Conservation (phyloP, 2,113 vertebrate species). For the Hemibagrus wyckioides region DNA sequence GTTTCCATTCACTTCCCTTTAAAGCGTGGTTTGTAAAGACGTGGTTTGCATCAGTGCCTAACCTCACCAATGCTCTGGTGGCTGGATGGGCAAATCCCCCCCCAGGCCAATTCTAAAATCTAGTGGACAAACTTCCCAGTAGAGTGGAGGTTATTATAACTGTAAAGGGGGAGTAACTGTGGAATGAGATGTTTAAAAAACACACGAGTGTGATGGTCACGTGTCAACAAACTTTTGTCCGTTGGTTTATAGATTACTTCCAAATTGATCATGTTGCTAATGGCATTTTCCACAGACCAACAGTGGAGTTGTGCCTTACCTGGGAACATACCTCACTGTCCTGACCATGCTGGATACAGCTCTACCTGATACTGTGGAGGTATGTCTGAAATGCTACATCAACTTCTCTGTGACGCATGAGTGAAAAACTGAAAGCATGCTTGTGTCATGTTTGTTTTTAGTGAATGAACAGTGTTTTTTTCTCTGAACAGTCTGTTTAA, state of each 20-base stretch:
- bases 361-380: constrained; percentile 80
- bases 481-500: no score
- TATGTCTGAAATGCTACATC: constrained; percentile 49
- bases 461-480: not conserved
- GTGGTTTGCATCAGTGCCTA: not conserved
- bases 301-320: constrained; percentile 80
- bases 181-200: not conserved
- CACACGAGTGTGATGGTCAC: not conserved
- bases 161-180: not conserved
- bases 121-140: not conserved
- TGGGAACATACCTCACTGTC: constrained; percentile 86
- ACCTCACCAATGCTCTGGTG: not conserved
- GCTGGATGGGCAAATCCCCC: not conserved
- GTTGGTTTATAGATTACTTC: not conserved
- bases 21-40: not conserved
- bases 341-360: constrained; percentile 91
- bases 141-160: not conserved
- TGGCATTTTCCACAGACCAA: constrained; percentile 57
- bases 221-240: not conserved
- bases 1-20: not conserved
- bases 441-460: not conserved
- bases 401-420: not conserved
- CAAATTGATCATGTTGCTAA: constrained; percentile 14
- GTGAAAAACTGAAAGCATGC: not conserved
- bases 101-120: not conserved